phyloP scores from a whole-genome alignment of 2,113 vertebrate genomes.

The Clarias magur region DNA sequence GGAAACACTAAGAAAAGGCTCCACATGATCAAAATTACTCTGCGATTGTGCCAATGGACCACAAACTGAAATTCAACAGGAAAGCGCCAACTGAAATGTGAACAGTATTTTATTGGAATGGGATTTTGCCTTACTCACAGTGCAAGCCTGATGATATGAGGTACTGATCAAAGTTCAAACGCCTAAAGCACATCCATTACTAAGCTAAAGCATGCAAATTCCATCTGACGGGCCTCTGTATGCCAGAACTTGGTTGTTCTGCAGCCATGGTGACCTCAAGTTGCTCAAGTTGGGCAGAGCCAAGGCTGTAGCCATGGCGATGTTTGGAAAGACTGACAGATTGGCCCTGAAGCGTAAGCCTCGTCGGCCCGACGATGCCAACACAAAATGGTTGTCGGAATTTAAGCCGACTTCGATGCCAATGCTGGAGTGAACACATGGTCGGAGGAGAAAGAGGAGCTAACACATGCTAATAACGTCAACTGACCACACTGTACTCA shows the following conservation, averaged over 20 bases:
- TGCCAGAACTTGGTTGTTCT: neutral
- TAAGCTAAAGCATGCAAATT: slow-evolving; percentile 46
- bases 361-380: neutral
- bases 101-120: neutral
- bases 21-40: neutral
- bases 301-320: neutral
- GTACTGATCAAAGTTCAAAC: neutral
- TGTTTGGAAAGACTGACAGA: slow-evolving; percentile 29
- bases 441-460: slow-evolving; percentile 21
- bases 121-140: neutral
- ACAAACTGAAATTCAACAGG: neutral
- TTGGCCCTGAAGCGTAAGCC: slow-evolving; percentile 26
- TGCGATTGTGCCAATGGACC: neutral
- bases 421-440: slow-evolving; percentile 10
- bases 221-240: slow-evolving; percentile 27
- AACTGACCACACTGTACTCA: slow-evolving; percentile 4
- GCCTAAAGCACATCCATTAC: neutral
- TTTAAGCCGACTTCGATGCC: neutral
- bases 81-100: too few species aligned
- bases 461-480: neutral
- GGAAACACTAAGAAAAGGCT: neutral
- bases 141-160: neutral
- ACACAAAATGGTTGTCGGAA: slow-evolving; percentile 33
- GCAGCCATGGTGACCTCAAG: slow-evolving; percentile 13
- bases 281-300: neutral